These are phyloP conservation scores for Plectrocnemia conspersa DNA, from an alignment of 1,140 invertebrate species.

Conservation along the genomic window DNA sequence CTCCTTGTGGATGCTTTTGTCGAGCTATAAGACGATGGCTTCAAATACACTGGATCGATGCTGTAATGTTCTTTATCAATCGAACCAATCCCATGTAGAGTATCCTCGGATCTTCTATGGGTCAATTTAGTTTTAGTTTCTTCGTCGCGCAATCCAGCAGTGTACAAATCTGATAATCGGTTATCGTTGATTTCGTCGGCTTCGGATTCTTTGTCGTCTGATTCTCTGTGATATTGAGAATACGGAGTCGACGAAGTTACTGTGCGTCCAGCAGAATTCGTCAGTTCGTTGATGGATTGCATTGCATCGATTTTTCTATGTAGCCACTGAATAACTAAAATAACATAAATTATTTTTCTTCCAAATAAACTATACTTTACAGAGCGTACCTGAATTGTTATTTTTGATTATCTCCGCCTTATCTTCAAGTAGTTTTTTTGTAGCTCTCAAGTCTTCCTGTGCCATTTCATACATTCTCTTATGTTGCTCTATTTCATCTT, in stretches of 20 bases:
- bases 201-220: slow-evolving; percentile 35
- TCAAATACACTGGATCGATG: slow-evolving; percentile 47
- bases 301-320: slow-evolving; percentile 47
- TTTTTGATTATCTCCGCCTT: slow-evolving; percentile 60
- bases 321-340: slow-evolving; percentile 50
- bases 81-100: too few relatives aligned
- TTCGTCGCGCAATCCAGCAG: slow-evolving; percentile 29
- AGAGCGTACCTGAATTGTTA: slow-evolving; percentile 59
- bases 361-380: too few relatives aligned
- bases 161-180: slow-evolving; percentile 45
- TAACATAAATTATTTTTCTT: slow-evolving; percentile 8
- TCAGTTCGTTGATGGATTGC: slow-evolving; percentile 35
- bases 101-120: neutral
- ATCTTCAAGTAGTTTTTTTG: slow-evolving; percentile 51
- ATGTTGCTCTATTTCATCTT: slow-evolving; percentile 49
- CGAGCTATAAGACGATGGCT: slow-evolving; percentile 36
- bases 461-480: slow-evolving; percentile 47
- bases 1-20: slow-evolving; percentile 9
- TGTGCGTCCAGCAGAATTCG: slow-evolving; percentile 31
- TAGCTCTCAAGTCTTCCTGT: slow-evolving; percentile 50
- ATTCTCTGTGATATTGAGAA: slow-evolving; percentile 37
- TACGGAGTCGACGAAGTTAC: slow-evolving; percentile 41
- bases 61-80: slow-evolving; percentile 18
- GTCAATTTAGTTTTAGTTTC: neutral
- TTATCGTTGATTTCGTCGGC: slow-evolving; percentile 40